A percentile compares a stretch with the other conserved stretches of the same genome.
Conservation (phyloP, 2,797 vertebrate genomes). For the Melanotaenia maccullochi region DNA sequence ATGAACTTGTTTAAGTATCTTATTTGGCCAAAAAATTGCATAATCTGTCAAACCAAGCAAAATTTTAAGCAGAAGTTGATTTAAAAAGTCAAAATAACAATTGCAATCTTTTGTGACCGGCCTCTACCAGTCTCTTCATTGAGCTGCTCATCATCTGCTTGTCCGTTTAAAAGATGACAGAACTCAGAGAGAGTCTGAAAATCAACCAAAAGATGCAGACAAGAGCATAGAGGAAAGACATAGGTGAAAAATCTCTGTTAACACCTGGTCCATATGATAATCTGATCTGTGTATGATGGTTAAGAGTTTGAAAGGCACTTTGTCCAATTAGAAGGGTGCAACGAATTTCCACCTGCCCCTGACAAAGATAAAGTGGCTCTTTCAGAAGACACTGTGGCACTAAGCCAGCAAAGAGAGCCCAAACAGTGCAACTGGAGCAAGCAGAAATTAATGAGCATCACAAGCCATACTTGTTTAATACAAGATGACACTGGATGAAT, state of each 20-base stretch:
- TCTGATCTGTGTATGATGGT: slow-evolving; percentile 85
- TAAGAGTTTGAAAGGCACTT: slow-evolving; percentile 90
- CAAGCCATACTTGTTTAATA: slow-evolving; percentile 88
- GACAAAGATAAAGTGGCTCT: slow-evolving; percentile 95
- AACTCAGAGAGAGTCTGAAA: slow-evolving; percentile 30
- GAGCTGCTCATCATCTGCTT: slow-evolving; percentile 54
- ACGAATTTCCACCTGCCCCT: slow-evolving; percentile 91
- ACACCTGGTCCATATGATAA: slow-evolving; percentile 79
- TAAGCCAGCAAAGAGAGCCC: slow-evolving; percentile 86
- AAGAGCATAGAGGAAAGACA: slow-evolving; percentile 29
- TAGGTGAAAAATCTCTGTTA: slow-evolving; percentile 65
- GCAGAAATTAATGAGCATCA: slow-evolving; percentile 94
- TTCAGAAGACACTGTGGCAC: slow-evolving; percentile 88
- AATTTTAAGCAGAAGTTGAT: slow-evolving; percentile 6
- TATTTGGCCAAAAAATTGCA: not conserved
- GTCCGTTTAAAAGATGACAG: slow-evolving; percentile 23
- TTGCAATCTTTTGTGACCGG: slow-evolving; percentile 44
- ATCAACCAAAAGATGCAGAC: slow-evolving; percentile 34
- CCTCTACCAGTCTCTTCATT: slow-evolving; percentile 24
- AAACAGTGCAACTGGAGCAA: slow-evolving; percentile 85
- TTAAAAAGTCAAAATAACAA: slow-evolving; percentile 43
- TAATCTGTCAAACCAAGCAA: not conserved
- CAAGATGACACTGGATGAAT: slow-evolving; percentile 87
- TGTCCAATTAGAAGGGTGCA: slow-evolving; percentile 94
- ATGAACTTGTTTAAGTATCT: not conserved